phyloP scores from a whole-genome alignment of 2,888 invertebrate species.

The Leptogaster cylindrica region DNA sequence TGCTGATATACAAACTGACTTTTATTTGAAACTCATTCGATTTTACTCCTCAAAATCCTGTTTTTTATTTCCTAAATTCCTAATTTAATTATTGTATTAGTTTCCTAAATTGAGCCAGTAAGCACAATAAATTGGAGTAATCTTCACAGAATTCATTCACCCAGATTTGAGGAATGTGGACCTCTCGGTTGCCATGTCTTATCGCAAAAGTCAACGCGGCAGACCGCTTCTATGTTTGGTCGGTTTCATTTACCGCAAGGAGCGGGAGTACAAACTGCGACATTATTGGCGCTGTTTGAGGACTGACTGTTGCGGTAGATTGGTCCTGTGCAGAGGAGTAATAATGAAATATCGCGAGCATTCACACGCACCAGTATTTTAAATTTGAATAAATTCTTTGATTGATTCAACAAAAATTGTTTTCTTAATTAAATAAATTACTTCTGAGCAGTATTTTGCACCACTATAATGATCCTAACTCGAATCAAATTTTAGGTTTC shows the following conservation, averaged over 20 bases:
- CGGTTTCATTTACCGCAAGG: constrained; percentile 48
- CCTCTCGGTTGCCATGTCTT: constrained; percentile 34
- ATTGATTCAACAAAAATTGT: neutral
- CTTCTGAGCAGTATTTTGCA: neutral
- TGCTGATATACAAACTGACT: too few relatives aligned
- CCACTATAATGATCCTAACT: neutral
- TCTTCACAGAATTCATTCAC: too few relatives aligned
- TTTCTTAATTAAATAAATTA: neutral
- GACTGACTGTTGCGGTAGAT: constrained; percentile 50
- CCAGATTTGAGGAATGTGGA: constrained; percentile 14
- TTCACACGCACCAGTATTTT: constrained; percentile 47
- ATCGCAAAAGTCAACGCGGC: constrained; percentile 49
- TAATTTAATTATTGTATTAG: too few relatives aligned
- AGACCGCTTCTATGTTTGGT: constrained; percentile 48
- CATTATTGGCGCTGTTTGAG: constrained; percentile 51
- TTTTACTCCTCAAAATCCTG: too few relatives aligned
- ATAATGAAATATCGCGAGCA: constrained; percentile 50
- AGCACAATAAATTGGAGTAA: too few relatives aligned
- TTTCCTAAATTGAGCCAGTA: too few relatives aligned
- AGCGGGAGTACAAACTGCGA: constrained; percentile 46
- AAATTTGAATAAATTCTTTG: constrained; percentile 32
- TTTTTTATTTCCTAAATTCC: too few relatives aligned
- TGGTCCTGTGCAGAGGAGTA: constrained; percentile 48
- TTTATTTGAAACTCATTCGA: too few relatives aligned
- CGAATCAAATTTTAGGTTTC: constrained; percentile 48